Evolutionary conservation across 2,797 vertebrate species (phyloP).

Genomic region (Cyprinella venusta): DNA sequence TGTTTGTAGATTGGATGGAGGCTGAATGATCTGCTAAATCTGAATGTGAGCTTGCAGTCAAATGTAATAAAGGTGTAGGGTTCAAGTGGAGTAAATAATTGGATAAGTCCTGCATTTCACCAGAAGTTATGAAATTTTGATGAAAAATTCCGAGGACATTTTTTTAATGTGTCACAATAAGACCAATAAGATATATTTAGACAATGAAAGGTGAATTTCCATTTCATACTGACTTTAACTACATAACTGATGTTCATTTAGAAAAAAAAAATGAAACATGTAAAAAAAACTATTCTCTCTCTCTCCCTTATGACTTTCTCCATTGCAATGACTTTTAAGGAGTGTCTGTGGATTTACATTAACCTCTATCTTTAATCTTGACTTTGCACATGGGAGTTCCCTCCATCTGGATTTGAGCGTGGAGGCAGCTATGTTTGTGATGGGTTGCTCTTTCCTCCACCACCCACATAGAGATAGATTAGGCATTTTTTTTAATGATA

Average conservation of each 20-base stretch:
- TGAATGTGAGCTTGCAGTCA: neutral
- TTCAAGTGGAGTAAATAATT: neutral
- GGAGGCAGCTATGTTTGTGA: constrained; percentile 35
- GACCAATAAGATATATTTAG: neutral
- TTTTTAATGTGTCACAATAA: neutral
- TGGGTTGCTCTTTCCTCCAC: constrained; percentile 25
- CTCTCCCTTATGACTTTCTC: constrained; percentile 30
- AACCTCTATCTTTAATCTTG: constrained; percentile 48
- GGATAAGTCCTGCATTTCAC: neutral
- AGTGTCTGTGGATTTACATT: constrained; percentile 30
- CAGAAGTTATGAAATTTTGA: neutral
- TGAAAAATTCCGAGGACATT: no score
- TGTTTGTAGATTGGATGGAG: neutral
- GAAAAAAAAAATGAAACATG: no score
- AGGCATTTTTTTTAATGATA: constrained; percentile 2
- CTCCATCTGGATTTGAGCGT: constrained; percentile 36
- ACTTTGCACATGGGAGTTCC: constrained; percentile 39
- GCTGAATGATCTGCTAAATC: neutral
- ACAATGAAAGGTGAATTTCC: neutral
- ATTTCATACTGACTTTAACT: neutral
- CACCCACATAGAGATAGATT: constrained; percentile 33
- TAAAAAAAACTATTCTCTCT: neutral
- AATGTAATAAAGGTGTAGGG: neutral
- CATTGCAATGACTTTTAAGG: constrained; percentile 21
- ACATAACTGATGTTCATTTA: no score